Evolutionary conservation across 1,140 invertebrate genomes (phyloP).

Genomic region (Micrasema longulum): DNA sequence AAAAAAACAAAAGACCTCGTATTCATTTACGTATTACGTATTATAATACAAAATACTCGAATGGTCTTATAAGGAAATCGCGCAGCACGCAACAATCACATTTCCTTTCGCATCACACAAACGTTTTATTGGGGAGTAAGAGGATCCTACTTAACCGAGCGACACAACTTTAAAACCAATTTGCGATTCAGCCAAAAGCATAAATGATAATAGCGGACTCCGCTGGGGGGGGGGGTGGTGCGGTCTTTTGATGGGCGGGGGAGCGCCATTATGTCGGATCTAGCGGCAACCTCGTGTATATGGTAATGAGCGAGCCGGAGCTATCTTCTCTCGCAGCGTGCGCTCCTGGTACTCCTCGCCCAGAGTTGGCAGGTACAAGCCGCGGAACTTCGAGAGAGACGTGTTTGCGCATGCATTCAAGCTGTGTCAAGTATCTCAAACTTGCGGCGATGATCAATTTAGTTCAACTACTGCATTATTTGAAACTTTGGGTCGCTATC

Average conservation of each 20-base stretch:
- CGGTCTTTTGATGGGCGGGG: not conserved
- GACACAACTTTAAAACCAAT: conserved; percentile 48
- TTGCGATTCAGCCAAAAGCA: conserved; percentile 52
- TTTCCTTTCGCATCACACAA: not conserved
- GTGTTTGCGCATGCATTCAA: conserved; percentile 16
- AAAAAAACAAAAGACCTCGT: too few species aligned
- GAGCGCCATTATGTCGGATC: conserved; percentile 47
- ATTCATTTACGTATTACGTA: too few species aligned
- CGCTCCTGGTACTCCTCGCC: conserved; percentile 6
- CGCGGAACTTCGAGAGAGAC: conserved; percentile 25
- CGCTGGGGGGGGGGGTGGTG: not conserved
- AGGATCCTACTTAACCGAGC: conserved; percentile 28
- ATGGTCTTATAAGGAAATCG: too few species aligned
- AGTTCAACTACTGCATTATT: conserved; percentile 12
- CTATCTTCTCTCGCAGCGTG: conserved; percentile 24
- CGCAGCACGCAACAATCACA: too few species aligned
- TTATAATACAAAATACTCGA: too few species aligned
- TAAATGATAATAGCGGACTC: conserved; percentile 45
- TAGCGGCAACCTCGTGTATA: conserved; percentile 46
- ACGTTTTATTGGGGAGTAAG: not conserved
- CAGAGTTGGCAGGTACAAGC: conserved; percentile 13
- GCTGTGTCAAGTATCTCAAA: conserved; percentile 30
- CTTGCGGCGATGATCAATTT: conserved; percentile 26
- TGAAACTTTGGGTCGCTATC: conserved; percentile 17
- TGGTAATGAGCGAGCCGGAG: conserved; percentile 48